Evolutionary conservation across 2,888 invertebrate genomes (phyloP).

Genomic region (Chrysomela aeneicollis): DNA sequence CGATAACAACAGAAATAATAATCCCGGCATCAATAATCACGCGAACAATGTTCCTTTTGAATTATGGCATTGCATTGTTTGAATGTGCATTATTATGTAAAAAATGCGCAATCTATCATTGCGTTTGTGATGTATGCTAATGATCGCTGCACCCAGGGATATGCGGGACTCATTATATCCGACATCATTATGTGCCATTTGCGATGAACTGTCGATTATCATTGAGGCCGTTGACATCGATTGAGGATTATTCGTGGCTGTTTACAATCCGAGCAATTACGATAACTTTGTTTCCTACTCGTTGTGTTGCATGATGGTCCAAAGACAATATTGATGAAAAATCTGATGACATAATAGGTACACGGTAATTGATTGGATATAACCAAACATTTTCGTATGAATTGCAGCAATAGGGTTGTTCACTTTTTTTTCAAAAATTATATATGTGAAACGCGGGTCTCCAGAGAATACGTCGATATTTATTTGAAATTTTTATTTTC

Average conservation of each 20-base stretch:
- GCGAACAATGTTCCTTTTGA: slow-evolving; percentile 2
- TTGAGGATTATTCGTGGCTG: neutral
- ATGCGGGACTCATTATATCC: slow-evolving; percentile 4
- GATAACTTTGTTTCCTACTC: too few relatives aligned
- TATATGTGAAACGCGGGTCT: too few relatives aligned
- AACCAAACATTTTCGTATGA: too few relatives aligned
- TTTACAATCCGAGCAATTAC: neutral
- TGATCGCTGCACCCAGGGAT: slow-evolving; percentile 26
- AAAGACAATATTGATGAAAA: too few relatives aligned
- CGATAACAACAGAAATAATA: neutral
- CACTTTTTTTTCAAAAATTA: too few relatives aligned
- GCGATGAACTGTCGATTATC: slow-evolving; percentile 25
- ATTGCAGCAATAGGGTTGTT: too few relatives aligned
- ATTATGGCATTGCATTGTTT: slow-evolving; percentile 24
- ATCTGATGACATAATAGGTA: too few relatives aligned
- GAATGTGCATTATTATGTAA: slow-evolving; percentile 21
- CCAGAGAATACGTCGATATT: too few relatives aligned
- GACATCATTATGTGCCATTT: slow-evolving; percentile 22
- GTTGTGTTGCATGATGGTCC: too few relatives aligned
- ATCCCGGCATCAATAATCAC: neutral
- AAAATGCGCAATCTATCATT: slow-evolving; percentile 18
- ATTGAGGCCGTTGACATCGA: slow-evolving; percentile 32
- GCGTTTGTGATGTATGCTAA: slow-evolving; percentile 20
- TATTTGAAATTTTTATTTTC: too few relatives aligned
- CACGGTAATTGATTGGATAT: too few relatives aligned